A percentile compares a stretch with the other conserved stretches of the same genome.
Conservation (phyloP, 2,113 vertebrate genomes). For the Leptodactylus fuscus region DNA sequence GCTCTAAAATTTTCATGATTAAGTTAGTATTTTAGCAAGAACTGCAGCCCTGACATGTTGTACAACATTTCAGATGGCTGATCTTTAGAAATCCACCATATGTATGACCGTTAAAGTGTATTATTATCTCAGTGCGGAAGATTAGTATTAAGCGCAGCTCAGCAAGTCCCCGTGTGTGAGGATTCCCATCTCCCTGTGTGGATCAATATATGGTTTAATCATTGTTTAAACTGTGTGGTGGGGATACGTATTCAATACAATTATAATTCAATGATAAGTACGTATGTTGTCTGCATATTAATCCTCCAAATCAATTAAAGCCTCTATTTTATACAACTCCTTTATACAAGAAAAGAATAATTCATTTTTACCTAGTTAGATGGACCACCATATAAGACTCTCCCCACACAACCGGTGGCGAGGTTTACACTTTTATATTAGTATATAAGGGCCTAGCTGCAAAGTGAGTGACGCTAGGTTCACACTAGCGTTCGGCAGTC, state of each 20-base stretch:
- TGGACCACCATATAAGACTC: not conserved
- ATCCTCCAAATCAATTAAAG: slow-evolving; percentile 4
- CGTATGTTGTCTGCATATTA: slow-evolving; percentile 8
- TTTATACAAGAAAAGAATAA: not conserved
- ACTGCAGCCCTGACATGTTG: slow-evolving; percentile 79
- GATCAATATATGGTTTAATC: slow-evolving; percentile 34
- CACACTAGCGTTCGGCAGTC: no score
- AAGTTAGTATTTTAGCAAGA: slow-evolving; percentile 80
- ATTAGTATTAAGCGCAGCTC: slow-evolving; percentile 25
- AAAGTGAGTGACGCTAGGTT: no score
- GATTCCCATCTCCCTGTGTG: slow-evolving; percentile 1
- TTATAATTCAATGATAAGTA: slow-evolving; percentile 25
- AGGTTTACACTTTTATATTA: not conserved
- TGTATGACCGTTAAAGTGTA: slow-evolving; percentile 47
- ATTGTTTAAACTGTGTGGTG: slow-evolving; percentile 30
- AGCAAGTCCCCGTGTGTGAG: not conserved
- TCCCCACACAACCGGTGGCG: not conserved
- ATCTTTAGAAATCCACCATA: slow-evolving; percentile 77
- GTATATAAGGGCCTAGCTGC: not conserved
- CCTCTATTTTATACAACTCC: not conserved
- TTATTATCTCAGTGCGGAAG: slow-evolving; percentile 43
- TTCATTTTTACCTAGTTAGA: not conserved
- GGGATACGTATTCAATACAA: slow-evolving; percentile 15
- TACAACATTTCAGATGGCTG: slow-evolving; percentile 78
- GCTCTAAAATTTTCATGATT: slow-evolving; percentile 79